phyloP scores from a whole-genome alignment of 2,113 vertebrate species.

The Mustelus asterias region DNA sequence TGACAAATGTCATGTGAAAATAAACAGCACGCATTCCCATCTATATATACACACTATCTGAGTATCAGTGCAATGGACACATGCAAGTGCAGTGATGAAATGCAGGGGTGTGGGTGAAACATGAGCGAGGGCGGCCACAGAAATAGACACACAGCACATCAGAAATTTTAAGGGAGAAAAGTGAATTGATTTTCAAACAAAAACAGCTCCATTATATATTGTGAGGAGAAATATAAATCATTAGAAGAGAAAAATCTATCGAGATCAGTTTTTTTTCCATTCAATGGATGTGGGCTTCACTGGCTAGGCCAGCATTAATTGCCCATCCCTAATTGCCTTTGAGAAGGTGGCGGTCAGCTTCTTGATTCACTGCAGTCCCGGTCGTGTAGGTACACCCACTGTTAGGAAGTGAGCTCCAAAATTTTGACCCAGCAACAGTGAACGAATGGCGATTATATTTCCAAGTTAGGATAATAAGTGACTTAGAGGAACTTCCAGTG shows the following conservation, averaged over 20 bases:
- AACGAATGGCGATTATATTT: too few species aligned
- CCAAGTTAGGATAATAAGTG: too few species aligned
- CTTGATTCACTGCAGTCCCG: too few species aligned
- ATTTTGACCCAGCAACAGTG: too few species aligned
- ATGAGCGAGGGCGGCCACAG: background rate
- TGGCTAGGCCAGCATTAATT: too few species aligned
- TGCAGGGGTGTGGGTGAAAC: background rate
- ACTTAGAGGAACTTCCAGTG: too few species aligned
- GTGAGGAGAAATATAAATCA: background rate
- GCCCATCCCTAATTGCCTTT: too few species aligned
- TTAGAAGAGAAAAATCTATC: background rate
- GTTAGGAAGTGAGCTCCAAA: too few species aligned
- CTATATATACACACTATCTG: constrained; percentile 5
- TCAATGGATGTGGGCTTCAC: too few species aligned
- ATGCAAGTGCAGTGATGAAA: background rate
- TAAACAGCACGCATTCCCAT: constrained; percentile 2
- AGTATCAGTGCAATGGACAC: background rate
- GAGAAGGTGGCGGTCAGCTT: too few species aligned
- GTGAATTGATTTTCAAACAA: background rate
- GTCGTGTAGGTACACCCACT: too few species aligned
- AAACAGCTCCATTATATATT: background rate
- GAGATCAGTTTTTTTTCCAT: background rate
- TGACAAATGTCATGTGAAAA: constrained; percentile 5
- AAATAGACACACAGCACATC: background rate
- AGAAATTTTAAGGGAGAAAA: background rate